Evolutionary conservation across 2,888 invertebrate genomes (phyloP), one percentile per base, ranked within the genome.

Genomic region (Dione juno): DNA sequence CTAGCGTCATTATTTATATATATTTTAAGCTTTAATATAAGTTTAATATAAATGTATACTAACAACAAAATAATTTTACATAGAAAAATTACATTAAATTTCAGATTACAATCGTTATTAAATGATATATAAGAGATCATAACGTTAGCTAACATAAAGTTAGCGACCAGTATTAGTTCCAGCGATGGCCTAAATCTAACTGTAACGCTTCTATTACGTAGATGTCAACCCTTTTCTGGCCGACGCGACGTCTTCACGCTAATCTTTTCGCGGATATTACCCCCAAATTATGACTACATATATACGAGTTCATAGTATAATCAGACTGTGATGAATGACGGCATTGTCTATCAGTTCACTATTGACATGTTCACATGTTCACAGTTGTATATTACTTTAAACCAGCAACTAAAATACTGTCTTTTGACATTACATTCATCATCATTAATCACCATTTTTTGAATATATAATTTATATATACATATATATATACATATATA

Each of bases 261-360:
- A 89, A 91, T 91, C 90, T 91, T 88, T 89, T 87, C 84, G 84
- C 90, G 90, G 90, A 92, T 90, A 91, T 92, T 91, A 90, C 87
- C 80, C 86, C 86, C 84, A 88, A 90, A 88, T 90, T 90, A 90
- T 90, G 88, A 83, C 78, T 79, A 84, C 81, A 86, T 85, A 82
- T 82, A 77, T 82, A 41, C 10, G 10, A 37, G 37, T 48, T 10
- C 80, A 80, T 81, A 86, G 84, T 87, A 88, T 86, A 86, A 88
- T 86, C 85, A 88, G 83, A 83, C 82, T 77, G 81, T 90, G 88
- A 89, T 90, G 80, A 88, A 90, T 88, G 85, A 80, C 82, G 74
- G 77, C 81, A 84, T 82, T 77, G 82, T 83, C 81, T 80, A 80
- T 28, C n/a, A 5, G 19, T 21, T 59, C 14, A n/a, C 76, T 78